phyloP scores from a whole-genome alignment of 2,113 vertebrate genomes.

The Cynocephalus volans region DNA sequence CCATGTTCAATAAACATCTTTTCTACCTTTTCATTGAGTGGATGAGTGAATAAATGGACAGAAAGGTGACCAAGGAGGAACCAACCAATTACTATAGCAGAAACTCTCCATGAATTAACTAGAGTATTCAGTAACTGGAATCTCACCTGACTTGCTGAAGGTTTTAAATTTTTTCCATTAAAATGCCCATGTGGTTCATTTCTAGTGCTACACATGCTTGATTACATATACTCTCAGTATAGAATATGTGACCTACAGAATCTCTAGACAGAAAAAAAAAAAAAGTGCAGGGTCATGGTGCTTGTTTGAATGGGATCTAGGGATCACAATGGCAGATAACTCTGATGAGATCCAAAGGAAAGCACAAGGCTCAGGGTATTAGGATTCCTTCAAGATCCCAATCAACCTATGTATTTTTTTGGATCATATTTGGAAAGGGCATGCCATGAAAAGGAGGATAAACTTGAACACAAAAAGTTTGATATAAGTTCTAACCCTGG shows the following conservation, averaged over 20 bases:
- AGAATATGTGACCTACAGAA: neutral
- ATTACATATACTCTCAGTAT: neutral
- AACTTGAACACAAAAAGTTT: neutral
- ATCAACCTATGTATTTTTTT: neutral
- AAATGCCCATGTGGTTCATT: neutral
- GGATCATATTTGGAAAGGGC: neutral
- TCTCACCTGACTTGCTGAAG: neutral
- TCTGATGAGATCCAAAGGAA: neutral
- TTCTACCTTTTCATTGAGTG: neutral
- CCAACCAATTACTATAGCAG: neutral
- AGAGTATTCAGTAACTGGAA: neutral
- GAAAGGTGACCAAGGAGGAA: neutral
- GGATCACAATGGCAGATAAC: neutral
- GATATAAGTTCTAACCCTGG: neutral
- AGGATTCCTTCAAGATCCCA: neutral
- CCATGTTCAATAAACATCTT: neutral
- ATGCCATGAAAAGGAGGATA: neutral
- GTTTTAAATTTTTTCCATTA: neutral
- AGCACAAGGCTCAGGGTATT: neutral
- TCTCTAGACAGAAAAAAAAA: neutral
- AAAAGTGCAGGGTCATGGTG: neutral
- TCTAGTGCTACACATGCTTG: neutral
- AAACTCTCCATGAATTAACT: neutral
- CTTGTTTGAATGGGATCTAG: neutral
- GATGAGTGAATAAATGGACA: neutral